Conservation (phyloP, 2,797 vertebrate species). For the Enteromius unitaeniatus region DNA sequence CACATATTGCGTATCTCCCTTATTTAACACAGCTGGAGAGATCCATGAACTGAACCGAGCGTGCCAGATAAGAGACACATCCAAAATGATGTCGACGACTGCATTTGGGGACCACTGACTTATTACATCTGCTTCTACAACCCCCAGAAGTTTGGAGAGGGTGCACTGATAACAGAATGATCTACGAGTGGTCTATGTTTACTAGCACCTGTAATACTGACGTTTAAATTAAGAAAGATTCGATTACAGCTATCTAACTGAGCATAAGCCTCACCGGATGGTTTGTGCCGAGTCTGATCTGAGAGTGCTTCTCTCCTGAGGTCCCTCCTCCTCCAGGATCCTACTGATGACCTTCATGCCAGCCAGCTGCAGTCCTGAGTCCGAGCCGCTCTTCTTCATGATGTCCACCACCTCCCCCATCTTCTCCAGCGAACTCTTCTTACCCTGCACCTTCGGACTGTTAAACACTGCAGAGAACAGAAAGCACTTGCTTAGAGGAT, state of each 20-base stretch:
- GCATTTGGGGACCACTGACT: no score
- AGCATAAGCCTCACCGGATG: slow-evolving; percentile 71
- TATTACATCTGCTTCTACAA: no score
- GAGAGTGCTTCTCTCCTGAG: slow-evolving; percentile 73
- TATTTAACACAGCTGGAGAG: no score
- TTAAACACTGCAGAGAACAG: slow-evolving; percentile 72
- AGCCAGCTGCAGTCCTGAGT: slow-evolving; percentile 78
- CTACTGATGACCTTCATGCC: slow-evolving; percentile 79
- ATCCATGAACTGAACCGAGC: no score
- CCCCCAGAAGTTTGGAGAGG: no score
- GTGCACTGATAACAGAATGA: not conserved
- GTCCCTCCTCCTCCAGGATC: slow-evolving; percentile 82
- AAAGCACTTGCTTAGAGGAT: not conserved
- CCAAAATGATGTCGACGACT: no score
- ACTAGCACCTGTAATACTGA: not conserved
- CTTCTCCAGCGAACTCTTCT: slow-evolving; percentile 79
- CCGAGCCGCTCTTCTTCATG: slow-evolving; percentile 78
- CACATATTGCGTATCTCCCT: no score
- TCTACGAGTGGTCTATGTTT: not conserved
- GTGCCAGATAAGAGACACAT: no score
- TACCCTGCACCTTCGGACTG: slow-evolving; percentile 72
- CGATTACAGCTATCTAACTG: not conserved
- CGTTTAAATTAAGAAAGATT: not conserved
- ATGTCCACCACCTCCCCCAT: slow-evolving; percentile 79
- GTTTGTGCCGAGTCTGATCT: slow-evolving; percentile 75